phyloP scores from a whole-genome alignment of 2,113 vertebrate genomes.

The Arothron firmamentum region DNA sequence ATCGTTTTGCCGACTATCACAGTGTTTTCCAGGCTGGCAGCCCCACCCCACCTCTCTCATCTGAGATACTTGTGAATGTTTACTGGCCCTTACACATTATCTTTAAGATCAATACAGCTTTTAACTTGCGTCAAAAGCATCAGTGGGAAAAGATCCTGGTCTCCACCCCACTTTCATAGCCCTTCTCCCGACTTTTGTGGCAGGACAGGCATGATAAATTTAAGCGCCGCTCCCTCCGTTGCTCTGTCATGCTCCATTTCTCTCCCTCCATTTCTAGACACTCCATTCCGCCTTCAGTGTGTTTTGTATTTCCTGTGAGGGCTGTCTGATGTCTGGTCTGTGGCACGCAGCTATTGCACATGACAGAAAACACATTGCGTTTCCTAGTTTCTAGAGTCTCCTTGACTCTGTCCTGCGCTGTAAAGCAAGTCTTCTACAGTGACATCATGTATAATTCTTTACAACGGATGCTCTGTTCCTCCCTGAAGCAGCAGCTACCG shows the following conservation, averaged over 20 bases:
- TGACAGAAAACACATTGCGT: conserved; percentile 4
- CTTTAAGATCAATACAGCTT: conserved; percentile 29
- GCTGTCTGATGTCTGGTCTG: background rate
- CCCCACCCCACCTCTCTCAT: conserved; percentile 40
- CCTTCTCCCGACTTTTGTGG: conserved; percentile 5
- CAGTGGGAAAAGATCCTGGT: background rate
- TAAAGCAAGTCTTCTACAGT: conserved; percentile 28
- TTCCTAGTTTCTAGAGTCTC: conserved; percentile 28
- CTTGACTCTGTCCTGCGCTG: conserved; percentile 49
- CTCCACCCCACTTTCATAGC: background rate
- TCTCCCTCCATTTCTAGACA: conserved; percentile 27
- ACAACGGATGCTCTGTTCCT: too few relatives aligned
- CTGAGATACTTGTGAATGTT: background rate
- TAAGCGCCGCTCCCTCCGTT: conserved; percentile 20
- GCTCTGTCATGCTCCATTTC: conserved; percentile 50
- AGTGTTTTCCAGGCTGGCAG: conserved; percentile 14
- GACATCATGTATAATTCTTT: background rate
- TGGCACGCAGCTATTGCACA: background rate
- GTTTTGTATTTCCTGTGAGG: background rate
- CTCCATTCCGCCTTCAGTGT: conserved; percentile 5
- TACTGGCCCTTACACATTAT: background rate
- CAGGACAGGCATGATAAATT: conserved; percentile 24
- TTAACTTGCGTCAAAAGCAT: background rate
- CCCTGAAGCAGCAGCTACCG: too few relatives aligned
- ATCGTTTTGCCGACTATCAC: conserved; percentile 19